Evolutionary conservation across 2,888 invertebrate species (phyloP).

Genomic region (Eurytoma californica): DNA sequence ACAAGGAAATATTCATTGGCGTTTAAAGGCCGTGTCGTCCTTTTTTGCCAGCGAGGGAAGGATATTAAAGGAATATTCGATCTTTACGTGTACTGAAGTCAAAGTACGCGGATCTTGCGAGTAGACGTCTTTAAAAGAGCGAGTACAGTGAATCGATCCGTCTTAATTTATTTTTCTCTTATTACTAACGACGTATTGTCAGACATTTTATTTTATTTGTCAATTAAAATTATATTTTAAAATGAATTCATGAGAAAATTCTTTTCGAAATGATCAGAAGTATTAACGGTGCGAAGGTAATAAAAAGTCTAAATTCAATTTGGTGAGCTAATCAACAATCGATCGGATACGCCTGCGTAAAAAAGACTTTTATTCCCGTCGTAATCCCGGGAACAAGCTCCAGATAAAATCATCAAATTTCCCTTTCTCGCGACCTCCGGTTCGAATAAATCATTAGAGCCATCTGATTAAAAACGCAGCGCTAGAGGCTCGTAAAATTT

Average conservation of each 20-base stretch:
- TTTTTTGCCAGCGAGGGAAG: constrained; percentile 1
- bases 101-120: constrained; percentile 27
- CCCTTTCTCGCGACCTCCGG: not conserved
- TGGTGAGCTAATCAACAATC: too few relatives aligned
- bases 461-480: constrained; percentile 44
- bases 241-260: too few relatives aligned
- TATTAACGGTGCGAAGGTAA: not conserved
- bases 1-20: constrained; percentile 47
- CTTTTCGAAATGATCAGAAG: not conserved
- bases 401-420: constrained; percentile 27
- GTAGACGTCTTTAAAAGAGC: constrained; percentile 20
- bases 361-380: too few relatives aligned
- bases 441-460: constrained; percentile 45
- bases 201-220: too few relatives aligned
- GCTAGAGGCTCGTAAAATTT: constrained; percentile 31
- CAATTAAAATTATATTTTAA: too few relatives aligned
- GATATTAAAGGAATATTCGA: constrained; percentile 51
- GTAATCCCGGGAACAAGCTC: too few relatives aligned
- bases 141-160: not conserved
- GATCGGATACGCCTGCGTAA: too few relatives aligned
- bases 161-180: not conserved
- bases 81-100: constrained; percentile 38
- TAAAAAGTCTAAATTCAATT: too few relatives aligned
- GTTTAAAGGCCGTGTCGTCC: constrained; percentile 33
- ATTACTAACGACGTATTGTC: not conserved